Base-by-base conservation (phyloP, 2,888 invertebrate species). In the Volucella bombylans region DNA sequence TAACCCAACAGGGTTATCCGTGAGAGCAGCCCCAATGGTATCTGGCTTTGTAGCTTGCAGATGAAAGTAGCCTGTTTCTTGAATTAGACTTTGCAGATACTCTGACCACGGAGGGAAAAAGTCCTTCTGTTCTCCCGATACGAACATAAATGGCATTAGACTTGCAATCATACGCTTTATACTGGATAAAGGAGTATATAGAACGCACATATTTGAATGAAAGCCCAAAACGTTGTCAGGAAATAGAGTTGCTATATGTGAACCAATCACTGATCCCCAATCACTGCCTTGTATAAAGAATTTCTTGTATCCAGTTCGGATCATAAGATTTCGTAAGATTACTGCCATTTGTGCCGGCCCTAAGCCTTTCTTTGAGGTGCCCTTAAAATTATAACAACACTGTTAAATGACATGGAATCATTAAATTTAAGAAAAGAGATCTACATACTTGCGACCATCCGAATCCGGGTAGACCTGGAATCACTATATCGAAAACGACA, bases 1-100 rank as follows among this genome's bases (percentile, higher is more conserved):
- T 73, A 98, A 91, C 0, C 97, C 98, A 0, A 95, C 93, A 0
- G 98, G 98, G 87, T 91, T 91, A 47, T 88, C 87, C n/a, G 88
- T 88, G 10, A 92, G 80, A 0, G 88, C 89, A 2, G 86, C 83
- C 12, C 97, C 97, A 87, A 96, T 92, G 0, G 97, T 97, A 88
- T 98, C 97, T 11, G 98, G 97, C 90, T 97, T 97, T 0, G 97
- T 97, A 0, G 96, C 94, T 90, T 98, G 97, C 4, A 97, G 87
- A 89, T 97, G 97, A 88, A 96, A 90, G 87, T 95, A 94, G 1
- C 94, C 94, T 23, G 87, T 89, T 89, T 94, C 94, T 87, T 91
- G 88, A 1, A 93, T 3, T 0, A 91, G 12, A 64, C 82, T 88
- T 6, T 55, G 45, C 0, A 90, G 50, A 12, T 88, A 88, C 1